Evolutionary conservation across 2,113 vertebrate species (phyloP).

Genomic region (Misgurnus anguillicaudatus): DNA sequence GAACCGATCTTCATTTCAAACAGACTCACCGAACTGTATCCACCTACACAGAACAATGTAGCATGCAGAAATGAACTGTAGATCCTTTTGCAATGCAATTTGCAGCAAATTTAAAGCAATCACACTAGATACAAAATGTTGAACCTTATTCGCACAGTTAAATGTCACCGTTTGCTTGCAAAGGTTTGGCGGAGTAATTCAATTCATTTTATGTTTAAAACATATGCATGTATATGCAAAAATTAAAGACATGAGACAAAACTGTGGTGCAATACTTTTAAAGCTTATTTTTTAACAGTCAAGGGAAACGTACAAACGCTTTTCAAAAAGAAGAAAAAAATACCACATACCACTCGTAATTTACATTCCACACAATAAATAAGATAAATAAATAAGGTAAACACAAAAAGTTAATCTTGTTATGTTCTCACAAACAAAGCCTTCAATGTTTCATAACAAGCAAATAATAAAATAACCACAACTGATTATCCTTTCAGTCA

Average conservation of each 20-base stretch:
- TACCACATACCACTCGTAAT: background rate
- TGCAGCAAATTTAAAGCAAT: conserved; percentile 14
- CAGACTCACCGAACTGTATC: conserved; percentile 13
- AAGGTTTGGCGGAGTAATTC: too few relatives aligned
- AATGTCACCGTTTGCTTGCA: background rate
- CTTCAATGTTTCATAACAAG: background rate
- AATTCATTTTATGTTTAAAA: too few relatives aligned
- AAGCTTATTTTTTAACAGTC: background rate
- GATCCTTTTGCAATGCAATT: background rate
- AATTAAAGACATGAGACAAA: background rate
- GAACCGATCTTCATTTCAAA: conserved; percentile 28
- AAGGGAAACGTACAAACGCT: background rate
- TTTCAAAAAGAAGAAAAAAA: background rate
- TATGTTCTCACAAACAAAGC: too few relatives aligned
- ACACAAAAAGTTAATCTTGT: conserved; percentile 38
- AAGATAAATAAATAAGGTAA: conserved; percentile 57
- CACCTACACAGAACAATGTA: conserved; percentile 30
- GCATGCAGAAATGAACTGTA: background rate
- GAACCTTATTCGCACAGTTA: background rate
- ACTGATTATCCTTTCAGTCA: background rate
- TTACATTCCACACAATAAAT: conserved; percentile 37
- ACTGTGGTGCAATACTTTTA: background rate
- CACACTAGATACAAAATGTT: background rate
- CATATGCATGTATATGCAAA: background rate
- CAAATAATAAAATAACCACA: background rate